Percentiles rank a stretch among this genome's conserved stretches.
Conservation (phyloP, 2,113 vertebrate genomes). For the Pollimyrus isidori region DNA sequence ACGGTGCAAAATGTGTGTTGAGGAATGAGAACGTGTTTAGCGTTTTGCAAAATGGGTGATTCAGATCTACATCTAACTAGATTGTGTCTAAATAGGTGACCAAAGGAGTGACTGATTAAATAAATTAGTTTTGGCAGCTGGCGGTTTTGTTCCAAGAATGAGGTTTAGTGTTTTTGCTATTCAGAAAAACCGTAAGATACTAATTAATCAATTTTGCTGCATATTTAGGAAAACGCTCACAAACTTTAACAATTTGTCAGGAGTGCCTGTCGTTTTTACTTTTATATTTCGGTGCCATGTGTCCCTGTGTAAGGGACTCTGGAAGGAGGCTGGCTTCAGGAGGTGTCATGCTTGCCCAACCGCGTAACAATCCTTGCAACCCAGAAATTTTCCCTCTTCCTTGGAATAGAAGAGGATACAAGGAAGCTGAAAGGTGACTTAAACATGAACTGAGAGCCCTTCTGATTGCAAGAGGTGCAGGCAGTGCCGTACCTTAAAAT, state of each 20-base stretch:
- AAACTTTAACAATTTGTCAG: not conserved
- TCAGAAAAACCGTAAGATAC: not conserved
- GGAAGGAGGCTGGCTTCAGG: not conserved
- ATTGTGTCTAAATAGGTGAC: no score
- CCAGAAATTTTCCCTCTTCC: not conserved
- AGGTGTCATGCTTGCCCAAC: not conserved
- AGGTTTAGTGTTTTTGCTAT: no score
- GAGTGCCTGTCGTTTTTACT: not conserved
- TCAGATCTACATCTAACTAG: no score
- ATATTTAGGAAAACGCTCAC: not conserved
- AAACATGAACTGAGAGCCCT: not conserved
- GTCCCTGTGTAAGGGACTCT: not conserved
- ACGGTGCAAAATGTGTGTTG: no score
- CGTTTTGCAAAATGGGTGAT: no score
- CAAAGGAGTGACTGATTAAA: no score
- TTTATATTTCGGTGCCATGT: not conserved
- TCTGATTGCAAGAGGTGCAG: not conserved
- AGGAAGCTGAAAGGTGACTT: not conserved
- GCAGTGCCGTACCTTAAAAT: not conserved
- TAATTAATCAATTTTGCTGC: not conserved
- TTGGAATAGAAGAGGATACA: not conserved
- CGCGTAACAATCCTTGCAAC: not conserved
- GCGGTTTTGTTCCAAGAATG: no score
- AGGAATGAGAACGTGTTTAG: no score
- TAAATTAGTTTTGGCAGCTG: no score